A percentile compares a stretch with the other conserved stretches of the same genome.
Evolutionary conservation across 2,113 vertebrate species (phyloP).

Genomic region (Seriola quinqueradiata): DNA sequence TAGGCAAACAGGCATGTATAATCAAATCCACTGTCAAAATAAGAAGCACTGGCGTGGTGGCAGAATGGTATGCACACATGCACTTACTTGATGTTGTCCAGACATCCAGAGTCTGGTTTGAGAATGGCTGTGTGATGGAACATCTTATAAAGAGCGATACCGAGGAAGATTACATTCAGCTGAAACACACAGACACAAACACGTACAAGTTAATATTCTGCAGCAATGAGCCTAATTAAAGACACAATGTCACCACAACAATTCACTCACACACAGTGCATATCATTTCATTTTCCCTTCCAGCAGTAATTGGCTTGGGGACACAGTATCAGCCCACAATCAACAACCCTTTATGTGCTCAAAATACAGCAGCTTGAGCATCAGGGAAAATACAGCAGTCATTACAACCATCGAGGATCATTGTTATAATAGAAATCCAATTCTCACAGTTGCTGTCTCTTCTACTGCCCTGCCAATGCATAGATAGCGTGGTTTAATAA

Average conservation of each 20-base stretch:
- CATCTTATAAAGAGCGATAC: conserved; percentile 99
- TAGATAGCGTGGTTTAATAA: conserved; percentile 56
- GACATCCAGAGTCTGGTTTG: conserved; percentile 98
- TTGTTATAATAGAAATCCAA: conserved; percentile 59
- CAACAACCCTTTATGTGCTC: conserved; percentile 64
- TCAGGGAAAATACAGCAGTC: conserved; percentile 53
- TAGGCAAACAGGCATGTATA: conserved; percentile 6
- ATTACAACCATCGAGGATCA: conserved; percentile 61
- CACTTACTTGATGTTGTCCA: conserved; percentile 99
- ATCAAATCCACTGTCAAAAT: background rate
- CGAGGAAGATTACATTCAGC: conserved; percentile 99
- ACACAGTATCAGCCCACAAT: conserved; percentile 64
- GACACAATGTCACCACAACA: conserved; percentile 60
- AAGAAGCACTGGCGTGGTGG: background rate
- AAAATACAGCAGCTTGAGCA: conserved; percentile 57
- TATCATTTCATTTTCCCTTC: conserved; percentile 61
- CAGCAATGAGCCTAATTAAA: conserved; percentile 61
- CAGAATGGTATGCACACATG: conserved; percentile 3
- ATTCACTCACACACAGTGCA: conserved; percentile 50
- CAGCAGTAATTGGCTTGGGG: conserved; percentile 66
- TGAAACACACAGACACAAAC: conserved; percentile 79
- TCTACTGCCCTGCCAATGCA: conserved; percentile 41
- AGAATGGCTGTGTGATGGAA: conserved; percentile 99
- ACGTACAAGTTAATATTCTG: conserved; percentile 53
- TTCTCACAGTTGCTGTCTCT: conserved; percentile 51